Evolutionary conservation across 1,140 invertebrate species (phyloP).

Genomic region (Dendrolimus punctatus): DNA sequence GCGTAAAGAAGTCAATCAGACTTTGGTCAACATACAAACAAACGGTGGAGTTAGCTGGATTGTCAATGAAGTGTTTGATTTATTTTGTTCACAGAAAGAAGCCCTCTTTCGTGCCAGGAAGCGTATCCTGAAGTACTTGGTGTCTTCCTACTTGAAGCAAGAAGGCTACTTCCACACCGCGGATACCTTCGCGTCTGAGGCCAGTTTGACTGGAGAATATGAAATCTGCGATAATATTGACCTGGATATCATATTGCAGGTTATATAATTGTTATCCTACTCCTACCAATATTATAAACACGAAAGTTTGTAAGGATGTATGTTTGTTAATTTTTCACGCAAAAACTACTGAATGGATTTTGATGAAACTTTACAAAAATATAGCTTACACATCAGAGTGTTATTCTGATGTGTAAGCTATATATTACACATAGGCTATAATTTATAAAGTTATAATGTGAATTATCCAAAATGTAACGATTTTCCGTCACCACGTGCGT

Average conservation of each 20-base stretch:
- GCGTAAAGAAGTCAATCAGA: too few species aligned
- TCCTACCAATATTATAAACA: too few species aligned
- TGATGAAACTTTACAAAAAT: too few species aligned
- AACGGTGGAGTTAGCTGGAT: not conserved
- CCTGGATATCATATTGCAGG: slow-evolving; percentile 86
- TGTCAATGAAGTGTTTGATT: not conserved
- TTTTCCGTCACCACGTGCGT: too few species aligned
- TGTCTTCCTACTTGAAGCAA: slow-evolving; percentile 82
- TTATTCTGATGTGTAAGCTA: too few species aligned
- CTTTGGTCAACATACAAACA: not conserved
- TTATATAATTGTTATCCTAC: slow-evolving; percentile 5
- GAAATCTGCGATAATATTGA: slow-evolving; percentile 94
- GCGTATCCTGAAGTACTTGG: slow-evolving; percentile 83
- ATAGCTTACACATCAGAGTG: too few species aligned
- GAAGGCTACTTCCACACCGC: slow-evolving; percentile 79
- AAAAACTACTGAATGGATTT: too few species aligned
- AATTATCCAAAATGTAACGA: too few species aligned
- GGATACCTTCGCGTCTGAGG: slow-evolving; percentile 77
- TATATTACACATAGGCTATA: too few species aligned
- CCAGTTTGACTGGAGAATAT: slow-evolving; percentile 78
- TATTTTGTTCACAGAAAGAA: slow-evolving; percentile 62
- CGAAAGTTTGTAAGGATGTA: too few species aligned
- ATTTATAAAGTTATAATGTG: too few species aligned
- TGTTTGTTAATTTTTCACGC: too few species aligned
- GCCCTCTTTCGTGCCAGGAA: slow-evolving; percentile 77